phyloP scores from a whole-genome alignment of 2,888 invertebrate genomes.

The Drosophila siamana region DNA sequence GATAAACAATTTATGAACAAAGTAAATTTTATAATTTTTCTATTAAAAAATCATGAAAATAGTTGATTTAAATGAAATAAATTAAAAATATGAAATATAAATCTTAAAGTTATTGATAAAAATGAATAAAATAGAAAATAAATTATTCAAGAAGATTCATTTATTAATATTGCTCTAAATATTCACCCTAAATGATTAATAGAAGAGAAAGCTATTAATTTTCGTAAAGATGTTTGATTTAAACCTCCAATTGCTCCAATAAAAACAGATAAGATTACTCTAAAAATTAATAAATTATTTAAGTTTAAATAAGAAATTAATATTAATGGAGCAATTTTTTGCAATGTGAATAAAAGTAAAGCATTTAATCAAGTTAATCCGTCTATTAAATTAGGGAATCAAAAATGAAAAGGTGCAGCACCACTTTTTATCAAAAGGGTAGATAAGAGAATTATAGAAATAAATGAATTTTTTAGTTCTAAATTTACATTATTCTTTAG shows the following conservation, averaged over 20 bases:
- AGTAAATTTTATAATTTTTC: slow-evolving; percentile 86
- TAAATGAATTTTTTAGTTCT: slow-evolving; percentile 70
- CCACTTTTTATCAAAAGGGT: slow-evolving; percentile 87
- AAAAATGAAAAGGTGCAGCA: slow-evolving; percentile 87
- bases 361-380: slow-evolving; percentile 87
- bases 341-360: slow-evolving; percentile 88
- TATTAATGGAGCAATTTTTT: slow-evolving; percentile 89
- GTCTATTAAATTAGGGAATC: slow-evolving; percentile 88
- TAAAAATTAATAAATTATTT: slow-evolving; percentile 85
- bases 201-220: slow-evolving; percentile 88
- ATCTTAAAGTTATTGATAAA: slow-evolving; percentile 86
- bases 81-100: slow-evolving; percentile 86
- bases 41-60: slow-evolving; percentile 74
- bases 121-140: slow-evolving; percentile 86
- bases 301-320: slow-evolving; percentile 86
- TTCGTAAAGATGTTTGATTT: slow-evolving; percentile 87
- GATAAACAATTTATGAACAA: slow-evolving; percentile 87
- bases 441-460: slow-evolving; percentile 84
- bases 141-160: slow-evolving; percentile 86
- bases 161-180: slow-evolving; percentile 85
- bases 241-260: slow-evolving; percentile 86
- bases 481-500: slow-evolving; percentile 75
- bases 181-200: slow-evolving; percentile 89
- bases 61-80: slow-evolving; percentile 87
- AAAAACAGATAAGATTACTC: slow-evolving; percentile 86